These are phyloP conservation scores for Hemiprocne comata DNA, from an alignment of 2,113 vertebrate genomes.

Conservation along the genomic window DNA sequence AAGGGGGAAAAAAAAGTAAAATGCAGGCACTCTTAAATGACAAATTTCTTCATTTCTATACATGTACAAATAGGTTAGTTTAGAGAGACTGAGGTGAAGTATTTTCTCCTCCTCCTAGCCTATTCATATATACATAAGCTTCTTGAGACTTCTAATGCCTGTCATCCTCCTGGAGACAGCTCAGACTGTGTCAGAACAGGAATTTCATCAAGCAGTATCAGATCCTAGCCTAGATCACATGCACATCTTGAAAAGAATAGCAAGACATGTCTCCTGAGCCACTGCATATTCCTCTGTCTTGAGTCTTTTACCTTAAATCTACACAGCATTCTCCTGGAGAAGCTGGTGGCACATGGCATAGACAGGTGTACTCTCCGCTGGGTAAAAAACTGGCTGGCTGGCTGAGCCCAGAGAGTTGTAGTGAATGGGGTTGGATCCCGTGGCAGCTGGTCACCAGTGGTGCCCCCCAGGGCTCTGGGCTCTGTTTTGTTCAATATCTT, in stretches of 20 bases:
- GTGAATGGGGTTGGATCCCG: too few species aligned
- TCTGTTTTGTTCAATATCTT: too few species aligned
- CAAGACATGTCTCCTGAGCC: neutral
- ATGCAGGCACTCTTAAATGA: neutral
- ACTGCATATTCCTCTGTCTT: neutral
- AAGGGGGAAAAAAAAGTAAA: neutral
- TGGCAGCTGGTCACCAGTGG: too few species aligned
- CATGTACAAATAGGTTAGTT: neutral
- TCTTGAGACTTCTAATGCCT: neutral
- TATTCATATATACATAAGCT: rapidly evolving
- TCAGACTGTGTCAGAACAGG: neutral
- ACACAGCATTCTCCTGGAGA: too few species aligned
- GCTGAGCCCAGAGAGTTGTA: too few species aligned
- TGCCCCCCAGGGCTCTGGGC: too few species aligned
- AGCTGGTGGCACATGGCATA: too few species aligned
- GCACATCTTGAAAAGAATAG: neutral
- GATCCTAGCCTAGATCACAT: neutral
- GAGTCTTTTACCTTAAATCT: neutral
- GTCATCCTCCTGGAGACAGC: neutral
- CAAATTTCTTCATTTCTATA: neutral
- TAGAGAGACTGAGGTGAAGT: neutral
- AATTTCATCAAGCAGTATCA: neutral
- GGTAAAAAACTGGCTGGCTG: too few species aligned
- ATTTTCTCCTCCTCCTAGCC: neutral
- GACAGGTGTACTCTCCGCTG: too few species aligned